Evolutionary conservation across 53 echinoderm and acorn worm species (phyloP), one percentile per base, ranked within the genome.

Genomic region (Pentamera pediparva): DNA sequence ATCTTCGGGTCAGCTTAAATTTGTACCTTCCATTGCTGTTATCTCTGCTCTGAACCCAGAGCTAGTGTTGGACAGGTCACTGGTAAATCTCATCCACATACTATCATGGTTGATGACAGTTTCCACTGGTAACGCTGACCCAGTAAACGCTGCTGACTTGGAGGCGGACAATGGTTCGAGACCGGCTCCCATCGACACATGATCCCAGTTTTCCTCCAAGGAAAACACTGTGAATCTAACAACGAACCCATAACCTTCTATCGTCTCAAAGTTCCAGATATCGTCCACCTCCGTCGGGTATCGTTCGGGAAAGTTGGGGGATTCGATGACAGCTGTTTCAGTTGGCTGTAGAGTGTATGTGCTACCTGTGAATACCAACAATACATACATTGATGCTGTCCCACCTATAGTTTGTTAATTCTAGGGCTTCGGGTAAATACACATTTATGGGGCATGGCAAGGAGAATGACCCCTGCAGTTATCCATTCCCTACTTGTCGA

Each of bases 81-180:
- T 67, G 31, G 67, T 67, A 13, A 67, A 67, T 43, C 67, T 39
- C 40, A 67, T 67, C 67, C 67, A 67, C 67, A 67, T 67, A 45
- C 22, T 43, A 22, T 25, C 26, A 40, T 12, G 12, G 10, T 21
- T 7, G 26, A 67, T 13, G 25, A 28, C 20, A 40, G 20, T 15
- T 5, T 67, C 45, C 5, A 15, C 24, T 25, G 67, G 41, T 13
- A 67, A 4, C 6, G 24, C 12, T 2, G 25, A 10, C 31, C 67
- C 67, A 17, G 43, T 67, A 40, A 67, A 39, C 17, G 24, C 30
- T 17, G 41, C 39, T 4, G 45, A 1, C 9, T 24, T 24, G 17
- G 47, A 38, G 18, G 12, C 2, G 1, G 26, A 25, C 25, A 25
- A 15, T 28, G 67, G 67, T 43, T 67, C 67, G 12, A 40, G 30